These are phyloP conservation scores for Camponotus vicinus DNA, from an alignment of 1,140 invertebrate genomes.

Conservation along the genomic window DNA sequence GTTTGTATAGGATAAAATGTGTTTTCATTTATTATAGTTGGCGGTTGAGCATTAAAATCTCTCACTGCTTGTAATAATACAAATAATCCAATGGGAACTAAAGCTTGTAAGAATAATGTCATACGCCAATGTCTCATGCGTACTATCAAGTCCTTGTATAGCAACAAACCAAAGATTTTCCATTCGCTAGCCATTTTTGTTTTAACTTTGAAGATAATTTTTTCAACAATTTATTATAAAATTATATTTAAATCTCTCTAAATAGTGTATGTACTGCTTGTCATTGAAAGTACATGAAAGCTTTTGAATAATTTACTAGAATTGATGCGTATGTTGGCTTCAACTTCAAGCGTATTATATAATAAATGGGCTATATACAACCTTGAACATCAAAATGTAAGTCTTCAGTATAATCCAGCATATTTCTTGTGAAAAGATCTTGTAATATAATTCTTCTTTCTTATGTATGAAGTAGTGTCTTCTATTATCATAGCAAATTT, in stretches of 20 bases:
- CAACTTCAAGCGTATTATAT: conserved; percentile 3
- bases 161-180: conserved; percentile 78
- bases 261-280: conserved; percentile 20
- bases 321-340: conserved; percentile 52
- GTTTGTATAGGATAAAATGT: conserved; percentile 74
- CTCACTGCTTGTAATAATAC: conserved; percentile 78
- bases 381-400: conserved; percentile 25
- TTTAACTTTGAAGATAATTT: not conserved
- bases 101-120: conserved; percentile 79
- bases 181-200: conserved; percentile 55
- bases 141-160: conserved; percentile 82
- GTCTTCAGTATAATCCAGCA: not conserved
- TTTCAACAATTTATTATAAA: not conserved
- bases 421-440: not conserved
- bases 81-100: conserved; percentile 81
- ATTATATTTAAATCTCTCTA: not conserved
- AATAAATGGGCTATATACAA: not conserved
- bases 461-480: not conserved
- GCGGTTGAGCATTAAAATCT: conserved; percentile 74
- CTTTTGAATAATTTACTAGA: conserved; percentile 59
- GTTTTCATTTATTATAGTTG: conserved; percentile 65
- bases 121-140: conserved; percentile 81
- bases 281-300: conserved; percentile 63
- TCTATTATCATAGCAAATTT: conserved; percentile 31
- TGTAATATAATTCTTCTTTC: not conserved